Percentiles rank a stretch among this genome's conserved stretches.
phyloP scores from a whole-genome alignment of 2,113 vertebrate genomes.

The Strix uralensis region DNA sequence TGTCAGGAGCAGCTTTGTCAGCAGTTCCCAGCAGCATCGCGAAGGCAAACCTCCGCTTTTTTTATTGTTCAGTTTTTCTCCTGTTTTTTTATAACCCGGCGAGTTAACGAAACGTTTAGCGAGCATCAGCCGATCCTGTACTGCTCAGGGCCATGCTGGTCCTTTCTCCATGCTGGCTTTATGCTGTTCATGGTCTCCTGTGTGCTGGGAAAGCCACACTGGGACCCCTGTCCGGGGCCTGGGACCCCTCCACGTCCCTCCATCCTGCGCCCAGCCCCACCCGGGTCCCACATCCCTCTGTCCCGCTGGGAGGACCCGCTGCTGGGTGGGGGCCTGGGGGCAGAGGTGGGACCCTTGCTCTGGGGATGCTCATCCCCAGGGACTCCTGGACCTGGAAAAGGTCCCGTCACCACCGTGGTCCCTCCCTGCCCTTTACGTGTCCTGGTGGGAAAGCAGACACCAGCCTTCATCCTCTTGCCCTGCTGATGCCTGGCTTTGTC shows the following conservation, averaged over 20 bases:
- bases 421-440: neutral
- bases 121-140: neutral
- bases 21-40: neutral
- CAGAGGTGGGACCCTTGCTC: neutral
- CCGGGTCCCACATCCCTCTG: neutral
- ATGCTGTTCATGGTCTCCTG: accelerated
- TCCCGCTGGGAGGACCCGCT: neutral
- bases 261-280: neutral
- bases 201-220: accelerated
- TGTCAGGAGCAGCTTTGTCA: conserved; percentile 28
- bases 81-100: neutral
- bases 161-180: accelerated
- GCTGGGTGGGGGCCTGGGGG: accelerated
- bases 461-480: neutral
- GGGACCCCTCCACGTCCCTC: too few relatives aligned
- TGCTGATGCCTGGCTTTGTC: neutral
- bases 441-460: neutral
- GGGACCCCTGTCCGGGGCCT: neutral
- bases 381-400: neutral
- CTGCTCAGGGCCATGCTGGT: accelerated
- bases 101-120: neutral
- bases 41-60: neutral
- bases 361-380: neutral
- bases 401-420: accelerated
- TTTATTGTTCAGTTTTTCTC: neutral